Evolutionary conservation across 1,140 invertebrate species (phyloP), one percentile per base, ranked within the genome.

Genomic region (Caenorhabditis latens): DNA sequence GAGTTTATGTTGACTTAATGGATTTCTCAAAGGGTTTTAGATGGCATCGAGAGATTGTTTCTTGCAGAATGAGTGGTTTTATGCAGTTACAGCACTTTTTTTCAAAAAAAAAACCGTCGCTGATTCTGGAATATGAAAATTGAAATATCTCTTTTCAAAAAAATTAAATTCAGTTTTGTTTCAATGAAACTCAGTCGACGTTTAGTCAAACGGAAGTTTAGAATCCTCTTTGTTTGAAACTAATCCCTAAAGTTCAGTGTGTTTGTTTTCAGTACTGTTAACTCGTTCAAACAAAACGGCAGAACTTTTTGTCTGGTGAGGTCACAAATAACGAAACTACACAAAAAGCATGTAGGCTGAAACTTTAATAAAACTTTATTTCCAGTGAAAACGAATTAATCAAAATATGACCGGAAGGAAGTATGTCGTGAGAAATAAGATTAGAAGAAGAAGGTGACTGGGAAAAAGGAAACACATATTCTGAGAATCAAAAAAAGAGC

Each of bases 1-100:
- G 63, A 40, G 13, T 8, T 24, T 53, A 6, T 79, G 21, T 79
- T 79, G 43, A 79, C 46, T 79, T 79, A 46, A 79, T 79, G 71
- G 71, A 79, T 53, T 79, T 79, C 7, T n/a, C 9, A 63, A 32
- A 0, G 61, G 61, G 61, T 43, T 71, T 71, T 43, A 16, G 40
- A 13, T 71, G 65, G 8, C 61, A 46, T 19, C 16, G 65, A 19
- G 14, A 8, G 6, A 16, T 16, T 14, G 7, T 6, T 19, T 67
- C 21, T 19, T 67, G 42, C 65, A 67, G 14, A 67, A 43, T n/a
- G 6, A 63, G 32, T 32, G 32, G 8, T 32, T n/a, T 32, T 58
- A 43, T 67, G 65, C 42, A 67, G 0, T 67, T 43, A 19, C 32
- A 43, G 14, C 32, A 67, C 6, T 32, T 32, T 32, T 32, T n/a